phyloP scores from a whole-genome alignment of 1,140 invertebrate species.

The Anastatus disparis region DNA sequence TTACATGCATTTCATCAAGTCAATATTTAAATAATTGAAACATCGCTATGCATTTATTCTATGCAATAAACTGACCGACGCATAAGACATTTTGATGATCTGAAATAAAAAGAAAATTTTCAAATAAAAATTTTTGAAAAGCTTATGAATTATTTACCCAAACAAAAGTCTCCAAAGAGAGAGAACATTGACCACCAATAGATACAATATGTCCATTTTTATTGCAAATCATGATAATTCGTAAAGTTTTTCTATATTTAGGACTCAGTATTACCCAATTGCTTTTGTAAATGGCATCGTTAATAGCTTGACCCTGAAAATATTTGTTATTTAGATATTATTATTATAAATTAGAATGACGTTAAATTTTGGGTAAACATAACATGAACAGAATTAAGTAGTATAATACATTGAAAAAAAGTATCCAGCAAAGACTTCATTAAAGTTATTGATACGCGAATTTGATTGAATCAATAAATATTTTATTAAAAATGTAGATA shows the following conservation, averaged over 20 bases:
- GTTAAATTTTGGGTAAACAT: neutral
- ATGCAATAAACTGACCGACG: constrained; percentile 48
- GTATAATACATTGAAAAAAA: neutral
- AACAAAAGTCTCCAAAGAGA: neutral
- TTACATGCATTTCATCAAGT: too few species aligned
- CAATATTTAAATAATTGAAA: neutral
- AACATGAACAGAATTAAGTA: neutral
- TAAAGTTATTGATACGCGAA: too few species aligned
- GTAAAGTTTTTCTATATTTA: neutral
- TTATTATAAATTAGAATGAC: neutral
- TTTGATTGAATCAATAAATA: too few species aligned
- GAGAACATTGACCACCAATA: neutral
- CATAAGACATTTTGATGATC: constrained; percentile 51
- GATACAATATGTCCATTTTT: neutral
- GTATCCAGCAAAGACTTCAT: too few species aligned
- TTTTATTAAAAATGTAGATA: too few species aligned
- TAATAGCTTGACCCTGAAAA: neutral
- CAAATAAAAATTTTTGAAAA: neutral
- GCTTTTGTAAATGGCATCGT: neutral
- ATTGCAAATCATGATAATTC: neutral
- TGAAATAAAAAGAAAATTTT: constrained; percentile 37
- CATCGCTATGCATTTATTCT: neutral
- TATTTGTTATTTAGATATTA: constrained; percentile 3
- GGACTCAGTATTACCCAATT: neutral
- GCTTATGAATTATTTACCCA: neutral